Base-by-base conservation (phyloP, 2,113 vertebrate genomes). In the Hemiprocne comata region DNA sequence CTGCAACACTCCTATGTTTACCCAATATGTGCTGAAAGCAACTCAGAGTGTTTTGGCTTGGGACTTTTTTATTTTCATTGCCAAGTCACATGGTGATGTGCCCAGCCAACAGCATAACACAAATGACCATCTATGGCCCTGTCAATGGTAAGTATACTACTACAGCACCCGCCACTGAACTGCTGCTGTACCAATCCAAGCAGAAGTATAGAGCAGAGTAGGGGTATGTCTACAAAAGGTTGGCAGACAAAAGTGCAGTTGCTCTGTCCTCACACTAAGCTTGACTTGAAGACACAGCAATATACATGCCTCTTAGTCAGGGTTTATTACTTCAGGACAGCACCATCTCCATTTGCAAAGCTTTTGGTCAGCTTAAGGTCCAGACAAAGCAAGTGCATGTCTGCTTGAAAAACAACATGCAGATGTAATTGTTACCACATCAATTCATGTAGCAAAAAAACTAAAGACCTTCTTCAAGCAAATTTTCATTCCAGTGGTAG, bases 51-150 rank as follows among this genome's bases (percentile, higher is more conserved):
- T 46, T 79, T 50, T 89, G 90, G 54, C 92, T 96, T 88, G 50
- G 73, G 76, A 87, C 85, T 81, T 95, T 91, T 92, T 38, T 40
- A 38, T 84, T 93, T 94, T 69, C 85, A 34, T 67, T 78, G 92
- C 83, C 85, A 95, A 93, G 78, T 75, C 83, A 73, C 55, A 53
- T 69, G 95, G 95, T 1, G 0, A 58, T 7, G 11, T 5, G 28
- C 90, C 88, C 19, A 13, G 92, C 65, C 88, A 93, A 50, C 76
- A 86, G 90, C 79, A 46, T 40, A 94, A 91, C 82, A 86, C 83
- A 90, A 65, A 96, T 97, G 92, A 72, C 94, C 94, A 97, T 94
- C 92, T 96, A 96, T 96, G 94, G 94, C 87, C 55, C 76, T 96
- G 82, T 67, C 72, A 86, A 50, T 65, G 93, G 55, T 91, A 58